Percentiles rank a stretch among this genome's conserved stretches.
These are phyloP conservation scores for Pristionchus pacificus DNA, from an alignment of 1,140 invertebrate species.

Conservation along the genomic window DNA sequence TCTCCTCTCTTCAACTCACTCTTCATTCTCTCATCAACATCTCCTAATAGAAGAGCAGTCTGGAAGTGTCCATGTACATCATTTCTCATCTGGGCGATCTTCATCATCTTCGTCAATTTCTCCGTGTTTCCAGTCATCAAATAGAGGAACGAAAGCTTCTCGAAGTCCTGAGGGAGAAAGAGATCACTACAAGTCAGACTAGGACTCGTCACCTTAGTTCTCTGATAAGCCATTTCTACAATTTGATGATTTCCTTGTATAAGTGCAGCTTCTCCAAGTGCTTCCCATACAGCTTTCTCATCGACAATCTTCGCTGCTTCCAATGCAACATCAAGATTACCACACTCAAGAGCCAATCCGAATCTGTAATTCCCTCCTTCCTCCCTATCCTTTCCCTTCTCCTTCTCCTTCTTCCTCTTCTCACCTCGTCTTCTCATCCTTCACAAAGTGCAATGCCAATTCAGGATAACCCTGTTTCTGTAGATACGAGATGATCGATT, in stretches of 20 bases:
- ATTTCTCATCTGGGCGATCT: slow-evolving; percentile 92
- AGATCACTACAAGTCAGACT: not conserved
- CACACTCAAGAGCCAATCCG: slow-evolving; percentile 90
- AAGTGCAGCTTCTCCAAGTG: slow-evolving; percentile 86
- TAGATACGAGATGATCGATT: slow-evolving; percentile 96
- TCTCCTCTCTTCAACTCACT: slow-evolving; percentile 60
- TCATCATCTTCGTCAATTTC: slow-evolving; percentile 96
- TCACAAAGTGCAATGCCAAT: slow-evolving; percentile 98
- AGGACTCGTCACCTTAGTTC: slow-evolving; percentile 71
- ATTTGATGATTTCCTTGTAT: slow-evolving; percentile 66
- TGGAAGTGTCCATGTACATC: slow-evolving; percentile 94
- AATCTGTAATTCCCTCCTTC: no score
- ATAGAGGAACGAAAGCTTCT: slow-evolving; percentile 95
- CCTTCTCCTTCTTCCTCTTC: slow-evolving; percentile 80
- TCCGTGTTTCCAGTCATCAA: slow-evolving; percentile 96
- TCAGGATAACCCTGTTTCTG: slow-evolving; percentile 99
- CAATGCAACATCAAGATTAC: slow-evolving; percentile 81
- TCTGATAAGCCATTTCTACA: slow-evolving; percentile 98
- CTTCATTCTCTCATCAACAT: slow-evolving; percentile 87
- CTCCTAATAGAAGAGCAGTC: slow-evolving; percentile 83
- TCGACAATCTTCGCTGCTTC: slow-evolving; percentile 89
- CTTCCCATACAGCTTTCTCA: slow-evolving; percentile 90
- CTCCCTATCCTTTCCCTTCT: no score
- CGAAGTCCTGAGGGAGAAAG: slow-evolving; percentile 71
- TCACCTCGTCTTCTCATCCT: slow-evolving; percentile 76